Evolutionary conservation across 1,140 invertebrate species (phyloP), one percentile per base, ranked within the genome.

Genomic region (Aphelenchoides avenae): DNA sequence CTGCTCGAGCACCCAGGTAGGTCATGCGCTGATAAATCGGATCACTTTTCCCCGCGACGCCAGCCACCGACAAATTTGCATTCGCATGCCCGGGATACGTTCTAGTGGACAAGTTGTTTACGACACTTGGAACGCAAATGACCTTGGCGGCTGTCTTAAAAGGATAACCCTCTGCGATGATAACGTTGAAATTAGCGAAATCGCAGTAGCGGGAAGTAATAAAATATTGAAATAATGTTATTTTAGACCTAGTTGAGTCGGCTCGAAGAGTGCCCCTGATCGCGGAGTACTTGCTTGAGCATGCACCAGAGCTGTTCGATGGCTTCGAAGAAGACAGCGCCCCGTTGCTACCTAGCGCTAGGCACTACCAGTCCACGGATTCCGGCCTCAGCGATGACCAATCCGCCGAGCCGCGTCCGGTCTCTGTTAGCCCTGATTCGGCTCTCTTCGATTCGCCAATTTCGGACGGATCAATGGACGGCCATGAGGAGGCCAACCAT

Each of bases 331-430:
- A 68, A 30, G 65, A 68, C 26, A 51, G 60, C 15, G 36, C 60
- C 6, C n/a, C 60, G 0, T 24, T 71, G 15, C 61, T 63, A 6
- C 36, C 20, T 30, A 30, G 7, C 33, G 26, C 5, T 20, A 51
- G 7, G 9, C 33, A 70, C 29, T 54, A 71, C 39, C 68, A 71
- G 29, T 71, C 68, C 22, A 68, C 65, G 27, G 65, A 68, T 36
- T 71, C 68, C 13, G 65, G 65, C 13, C 53, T 68, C 11, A 66
- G 64, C 41, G 52, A 61, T 43, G 65, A 59, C 51, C 11, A 56
- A 56, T 40, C 56, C 37, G 5, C 6, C 33, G 5, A 20, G 29
- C 34, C 33, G 7, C 29, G 44, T 3, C 4, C 27, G 11, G 22
- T 22, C 3, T 29, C 22, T 11, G 37, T 58, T 6, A 59, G 52